phyloP scores from a whole-genome alignment of 1,140 invertebrate species.

The Pinna nobilis region DNA sequence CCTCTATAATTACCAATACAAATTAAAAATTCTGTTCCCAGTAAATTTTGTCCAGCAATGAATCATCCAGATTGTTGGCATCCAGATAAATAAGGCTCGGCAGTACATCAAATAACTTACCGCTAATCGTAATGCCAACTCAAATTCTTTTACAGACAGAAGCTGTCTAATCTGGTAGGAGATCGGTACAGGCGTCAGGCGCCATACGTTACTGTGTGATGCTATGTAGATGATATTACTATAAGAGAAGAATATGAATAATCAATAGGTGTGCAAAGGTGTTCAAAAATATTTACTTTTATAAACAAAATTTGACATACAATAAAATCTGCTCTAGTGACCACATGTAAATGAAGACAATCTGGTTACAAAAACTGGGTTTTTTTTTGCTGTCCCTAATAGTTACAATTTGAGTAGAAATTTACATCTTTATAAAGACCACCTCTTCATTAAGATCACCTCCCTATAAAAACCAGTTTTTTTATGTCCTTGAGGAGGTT shows the following conservation, averaged over 20 bases:
- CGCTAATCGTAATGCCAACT: constrained; percentile 93
- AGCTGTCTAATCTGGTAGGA: constrained; percentile 88
- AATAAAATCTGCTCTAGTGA: background rate
- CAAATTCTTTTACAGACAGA: constrained; percentile 92
- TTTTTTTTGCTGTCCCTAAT: too few relatives aligned
- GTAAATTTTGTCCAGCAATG: background rate
- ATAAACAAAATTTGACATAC: background rate
- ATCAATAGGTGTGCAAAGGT: too few relatives aligned
- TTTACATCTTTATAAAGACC: too few relatives aligned
- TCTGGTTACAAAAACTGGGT: too few relatives aligned
- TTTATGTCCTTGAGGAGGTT: too few relatives aligned
- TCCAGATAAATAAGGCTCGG: background rate
- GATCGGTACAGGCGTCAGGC: constrained; percentile 85
- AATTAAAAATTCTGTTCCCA: background rate
- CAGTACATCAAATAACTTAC: constrained; percentile 78
- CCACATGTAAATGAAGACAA: too few relatives aligned
- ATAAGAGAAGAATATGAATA: constrained; percentile 74
- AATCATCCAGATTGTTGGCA: too few relatives aligned
- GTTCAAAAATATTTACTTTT: background rate
- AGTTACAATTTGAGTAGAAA: too few relatives aligned
- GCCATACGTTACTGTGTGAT: constrained; percentile 91
- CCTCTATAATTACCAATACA: too few relatives aligned
- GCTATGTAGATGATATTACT: constrained; percentile 90
- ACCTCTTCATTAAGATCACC: too few relatives aligned
- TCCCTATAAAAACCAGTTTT: too few relatives aligned